Percentiles rank a stretch among this genome's conserved stretches.
These are phyloP conservation scores for Chelidonichthys spinosus DNA, from an alignment of 2,797 vertebrate species.

Conservation along the genomic window DNA sequence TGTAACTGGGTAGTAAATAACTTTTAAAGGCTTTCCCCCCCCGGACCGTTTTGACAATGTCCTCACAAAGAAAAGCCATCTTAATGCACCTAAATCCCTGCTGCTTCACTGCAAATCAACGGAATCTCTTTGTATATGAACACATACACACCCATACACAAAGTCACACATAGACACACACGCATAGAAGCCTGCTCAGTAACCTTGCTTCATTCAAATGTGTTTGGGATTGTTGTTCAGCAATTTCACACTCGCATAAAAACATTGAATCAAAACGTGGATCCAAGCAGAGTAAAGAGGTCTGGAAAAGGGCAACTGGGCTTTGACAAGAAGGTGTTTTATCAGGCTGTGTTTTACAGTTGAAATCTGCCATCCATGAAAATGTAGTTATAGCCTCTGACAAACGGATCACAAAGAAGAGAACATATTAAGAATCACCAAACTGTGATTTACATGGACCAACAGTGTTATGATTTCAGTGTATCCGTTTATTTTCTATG, in stretches of 20 bases:
- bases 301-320: constrained; percentile 34
- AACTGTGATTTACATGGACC: not conserved
- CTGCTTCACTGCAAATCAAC: constrained; percentile 34
- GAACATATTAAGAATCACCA: not conserved
- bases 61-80: constrained; percentile 34
- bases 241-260: constrained; percentile 30
- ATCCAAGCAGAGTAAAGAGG: constrained; percentile 30
- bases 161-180: not conserved
- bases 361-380: constrained; percentile 34
- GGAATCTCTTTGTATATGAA: constrained; percentile 18
- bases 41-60: constrained; percentile 28
- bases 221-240: constrained; percentile 23
- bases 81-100: constrained; percentile 30
- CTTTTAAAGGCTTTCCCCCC: constrained; percentile 27
- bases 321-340: constrained; percentile 34
- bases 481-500: not conserved
- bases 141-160: not conserved
- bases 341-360: constrained; percentile 21
- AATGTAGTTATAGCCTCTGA: constrained; percentile 26
- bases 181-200: constrained; percentile 32
- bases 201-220: constrained; percentile 29
- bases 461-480: not conserved
- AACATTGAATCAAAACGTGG: constrained; percentile 33
- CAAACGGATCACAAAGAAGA: constrained; percentile 25
- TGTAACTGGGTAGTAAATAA: constrained; percentile 46